A percentile compares a stretch with the other conserved stretches of the same genome.
Conservation (phyloP, 2,113 vertebrate genomes). For the Mus pahari region DNA sequence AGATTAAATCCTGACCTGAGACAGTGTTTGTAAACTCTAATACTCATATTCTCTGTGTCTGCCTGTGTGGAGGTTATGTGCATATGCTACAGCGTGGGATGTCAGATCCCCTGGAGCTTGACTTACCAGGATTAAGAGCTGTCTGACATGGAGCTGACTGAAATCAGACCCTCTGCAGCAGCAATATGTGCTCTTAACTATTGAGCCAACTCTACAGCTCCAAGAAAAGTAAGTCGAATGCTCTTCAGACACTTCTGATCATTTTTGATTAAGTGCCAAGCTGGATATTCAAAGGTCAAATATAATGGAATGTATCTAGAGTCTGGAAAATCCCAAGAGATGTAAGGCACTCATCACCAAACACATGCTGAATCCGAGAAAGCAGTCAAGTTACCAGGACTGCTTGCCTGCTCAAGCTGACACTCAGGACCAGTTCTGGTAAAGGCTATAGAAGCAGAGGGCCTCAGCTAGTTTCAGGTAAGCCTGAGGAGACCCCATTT, state of each 20-base stretch:
- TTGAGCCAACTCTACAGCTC: not conserved
- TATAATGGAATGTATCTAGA: slow-evolving; percentile 13
- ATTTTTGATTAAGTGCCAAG: slow-evolving; percentile 22
- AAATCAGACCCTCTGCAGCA: not conserved
- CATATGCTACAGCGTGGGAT: not conserved
- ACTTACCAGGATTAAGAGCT: not conserved
- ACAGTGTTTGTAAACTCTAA: not conserved
- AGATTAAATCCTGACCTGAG: not conserved
- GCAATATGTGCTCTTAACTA: not conserved
- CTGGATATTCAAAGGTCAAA: slow-evolving; percentile 27
- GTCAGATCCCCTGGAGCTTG: not conserved
- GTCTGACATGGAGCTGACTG: not conserved
- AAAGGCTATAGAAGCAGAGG: not conserved
- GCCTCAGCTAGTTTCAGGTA: not conserved
- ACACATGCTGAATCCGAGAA: not conserved
- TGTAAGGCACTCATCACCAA: slow-evolving; percentile 48
- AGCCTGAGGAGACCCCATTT: not conserved
- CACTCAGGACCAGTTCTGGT: not conserved
- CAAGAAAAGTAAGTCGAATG: not conserved
- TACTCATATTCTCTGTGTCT: not conserved
- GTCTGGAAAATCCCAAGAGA: slow-evolving; percentile 19
- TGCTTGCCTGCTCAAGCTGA: not conserved
- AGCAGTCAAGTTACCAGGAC: not conserved
- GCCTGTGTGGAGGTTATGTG: not conserved
- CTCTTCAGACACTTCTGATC: not conserved